phyloP scores from a whole-genome alignment of 2,888 invertebrate species.

The Spodoptera littoralis region DNA sequence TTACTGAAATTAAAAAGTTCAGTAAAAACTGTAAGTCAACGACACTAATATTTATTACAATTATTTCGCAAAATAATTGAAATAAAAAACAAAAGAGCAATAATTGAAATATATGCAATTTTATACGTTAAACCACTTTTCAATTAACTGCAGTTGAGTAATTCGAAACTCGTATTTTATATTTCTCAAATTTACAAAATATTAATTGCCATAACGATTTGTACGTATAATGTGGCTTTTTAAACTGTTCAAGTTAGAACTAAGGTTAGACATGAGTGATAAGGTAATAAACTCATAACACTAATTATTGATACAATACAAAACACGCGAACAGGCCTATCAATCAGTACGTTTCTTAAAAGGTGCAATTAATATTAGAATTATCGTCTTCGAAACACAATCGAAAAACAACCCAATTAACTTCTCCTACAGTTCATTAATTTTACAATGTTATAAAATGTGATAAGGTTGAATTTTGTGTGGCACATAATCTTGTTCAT shows the following conservation, averaged over 20 bases:
- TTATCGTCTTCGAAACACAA: conserved; percentile 12
- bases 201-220: conserved; percentile 22
- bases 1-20: too few relatives aligned
- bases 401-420: conserved; percentile 25
- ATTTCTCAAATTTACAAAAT: conserved; percentile 21
- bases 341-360: conserved; percentile 45
- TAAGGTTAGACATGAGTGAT: conserved; percentile 40
- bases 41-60: conserved; percentile 13
- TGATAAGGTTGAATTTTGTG: conserved; percentile 51
- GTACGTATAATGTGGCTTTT: conserved; percentile 2
- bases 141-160: conserved; percentile 37
- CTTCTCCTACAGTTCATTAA: conserved; percentile 6
- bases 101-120: conserved; percentile 14
- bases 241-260: conserved; percentile 14
- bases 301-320: conserved; percentile 25
- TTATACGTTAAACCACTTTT: conserved; percentile 25
- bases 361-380: conserved; percentile 13
- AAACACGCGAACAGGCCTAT: conserved; percentile 47
- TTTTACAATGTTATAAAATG: conserved; percentile 5
- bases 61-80: conserved; percentile 10
- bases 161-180: conserved; percentile 20
- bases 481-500: conserved; percentile 43
- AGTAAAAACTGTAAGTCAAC: too few relatives aligned
- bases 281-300: conserved; percentile 31
- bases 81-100: conserved; percentile 13